A percentile compares a stretch with the other conserved stretches of the same genome.
Conservation (phyloP, 2,113 vertebrate species). For the Thamnaconus septentrionalis region DNA sequence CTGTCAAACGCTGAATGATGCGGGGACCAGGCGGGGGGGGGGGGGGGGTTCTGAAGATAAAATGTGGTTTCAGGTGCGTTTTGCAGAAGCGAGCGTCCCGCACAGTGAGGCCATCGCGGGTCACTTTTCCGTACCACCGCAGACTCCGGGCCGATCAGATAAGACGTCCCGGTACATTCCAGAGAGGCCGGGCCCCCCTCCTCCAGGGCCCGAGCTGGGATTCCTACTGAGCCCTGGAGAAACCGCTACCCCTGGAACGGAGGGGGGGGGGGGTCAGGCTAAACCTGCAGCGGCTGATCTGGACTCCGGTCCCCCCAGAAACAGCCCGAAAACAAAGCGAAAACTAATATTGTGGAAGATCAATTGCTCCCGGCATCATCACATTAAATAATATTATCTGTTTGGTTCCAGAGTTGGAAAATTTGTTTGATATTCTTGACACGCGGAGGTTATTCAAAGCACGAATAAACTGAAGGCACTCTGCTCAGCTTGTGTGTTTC, state of each 20-base stretch:
- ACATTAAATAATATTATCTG: neutral
- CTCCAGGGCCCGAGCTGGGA: slow-evolving; percentile 30
- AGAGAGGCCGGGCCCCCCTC: slow-evolving; percentile 39
- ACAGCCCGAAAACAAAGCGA: slow-evolving; percentile 8
- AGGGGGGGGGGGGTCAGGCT: slow-evolving; percentile 38
- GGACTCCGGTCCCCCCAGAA: slow-evolving; percentile 10
- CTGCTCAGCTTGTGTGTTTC: no score
- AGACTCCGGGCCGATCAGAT: slow-evolving; percentile 61
- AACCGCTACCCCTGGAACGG: slow-evolving; percentile 51
- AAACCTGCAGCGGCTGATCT: slow-evolving; percentile 29
- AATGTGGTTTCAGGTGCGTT: no score
- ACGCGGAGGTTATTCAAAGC: neutral
- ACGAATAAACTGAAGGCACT: neutral
- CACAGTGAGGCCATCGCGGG: slow-evolving; percentile 19
- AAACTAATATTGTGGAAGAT: slow-evolving; percentile 32
- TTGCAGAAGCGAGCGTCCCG: slow-evolving; percentile 27
- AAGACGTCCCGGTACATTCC: slow-evolving; percentile 65
- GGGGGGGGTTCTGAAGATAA: no score
- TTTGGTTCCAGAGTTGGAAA: neutral
- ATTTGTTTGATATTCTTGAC: neutral
- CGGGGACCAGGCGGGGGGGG: no score
- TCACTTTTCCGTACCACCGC: slow-evolving; percentile 40
- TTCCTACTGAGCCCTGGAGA: slow-evolving; percentile 32
- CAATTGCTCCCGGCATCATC: slow-evolving; percentile 25
- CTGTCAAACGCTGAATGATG: no score